phyloP scores from a whole-genome alignment of 1,140 invertebrate species.

The Drosophila micromelanica region DNA sequence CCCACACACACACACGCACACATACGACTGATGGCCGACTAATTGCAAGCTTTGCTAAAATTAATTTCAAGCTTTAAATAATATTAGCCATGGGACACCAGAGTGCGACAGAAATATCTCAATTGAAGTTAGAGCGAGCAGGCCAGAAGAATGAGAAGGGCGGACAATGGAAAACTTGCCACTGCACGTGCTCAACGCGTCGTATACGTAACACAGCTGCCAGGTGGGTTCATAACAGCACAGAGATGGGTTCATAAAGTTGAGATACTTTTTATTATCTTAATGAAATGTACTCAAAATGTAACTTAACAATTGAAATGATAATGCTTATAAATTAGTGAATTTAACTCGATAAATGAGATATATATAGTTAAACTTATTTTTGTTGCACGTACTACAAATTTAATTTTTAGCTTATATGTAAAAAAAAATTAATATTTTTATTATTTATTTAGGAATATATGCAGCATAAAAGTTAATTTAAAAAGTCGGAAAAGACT shows the following conservation, averaged over 20 bases:
- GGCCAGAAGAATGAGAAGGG: not conserved
- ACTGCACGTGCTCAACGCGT: conserved; percentile 58
- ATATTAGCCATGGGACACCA: conserved; percentile 60
- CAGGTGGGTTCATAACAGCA: not conserved
- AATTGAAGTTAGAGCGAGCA: not conserved
- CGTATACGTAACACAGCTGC: conserved; percentile 58
- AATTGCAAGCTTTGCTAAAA: conserved; percentile 76
- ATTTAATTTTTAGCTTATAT: too few species aligned
- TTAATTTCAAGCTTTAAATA: conserved; percentile 77
- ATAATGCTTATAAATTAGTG: too few species aligned
- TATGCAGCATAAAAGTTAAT: too few species aligned
- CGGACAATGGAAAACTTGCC: conserved; percentile 32
- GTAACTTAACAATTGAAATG: too few species aligned
- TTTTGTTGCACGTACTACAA: too few species aligned
- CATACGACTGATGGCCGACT: conserved; percentile 57
- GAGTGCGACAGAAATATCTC: not conserved
- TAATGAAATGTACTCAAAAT: not conserved
- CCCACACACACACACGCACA: conserved; percentile 24
- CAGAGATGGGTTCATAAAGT: conserved; percentile 1
- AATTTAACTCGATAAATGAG: too few species aligned
- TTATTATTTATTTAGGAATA: too few species aligned
- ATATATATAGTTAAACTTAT: too few species aligned
- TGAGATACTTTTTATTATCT: not conserved
- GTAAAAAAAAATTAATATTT: too few species aligned
- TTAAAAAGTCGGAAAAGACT: too few species aligned